A percentile compares a stretch with the other conserved stretches of the same genome.
Conservation (phyloP, 2,888 invertebrate species). For the Tenthredo livida region DNA sequence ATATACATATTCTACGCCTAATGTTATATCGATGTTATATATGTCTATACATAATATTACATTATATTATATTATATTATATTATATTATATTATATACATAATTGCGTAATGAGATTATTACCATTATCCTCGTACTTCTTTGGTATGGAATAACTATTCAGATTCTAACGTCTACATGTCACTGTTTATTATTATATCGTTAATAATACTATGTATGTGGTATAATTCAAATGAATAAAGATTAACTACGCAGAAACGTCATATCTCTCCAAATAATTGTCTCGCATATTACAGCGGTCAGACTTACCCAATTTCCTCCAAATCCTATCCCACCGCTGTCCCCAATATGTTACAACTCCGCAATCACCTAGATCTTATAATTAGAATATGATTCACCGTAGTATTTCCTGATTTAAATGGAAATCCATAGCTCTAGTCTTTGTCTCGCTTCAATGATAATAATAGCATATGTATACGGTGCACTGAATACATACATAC, state of each 20-base stretch:
- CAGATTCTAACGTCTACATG: conserved; percentile 69
- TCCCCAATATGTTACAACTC: background rate
- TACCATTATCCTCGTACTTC: conserved; percentile 32
- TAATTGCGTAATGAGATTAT: conserved; percentile 9
- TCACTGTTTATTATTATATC: conserved; percentile 70
- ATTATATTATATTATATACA: conserved; percentile 19
- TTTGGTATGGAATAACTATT: conserved; percentile 53
- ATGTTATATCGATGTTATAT: conserved; percentile 52
- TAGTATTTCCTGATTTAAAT: background rate
- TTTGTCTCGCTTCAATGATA: background rate
- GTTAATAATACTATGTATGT: conserved; percentile 71
- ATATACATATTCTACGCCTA: conserved; percentile 48
- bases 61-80: conserved; percentile 40
- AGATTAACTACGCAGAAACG: conserved; percentile 58
- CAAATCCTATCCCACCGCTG: background rate
- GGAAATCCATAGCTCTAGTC: background rate
- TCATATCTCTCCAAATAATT: background rate
- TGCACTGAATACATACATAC: background rate
- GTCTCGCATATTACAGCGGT: background rate
- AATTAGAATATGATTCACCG: background rate
- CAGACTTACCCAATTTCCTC: background rate
- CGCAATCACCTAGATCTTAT: background rate
- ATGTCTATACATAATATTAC: conserved; percentile 46
- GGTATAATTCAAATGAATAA: conserved; percentile 69
- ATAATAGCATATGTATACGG: background rate